Conservation (phyloP, 2,888 invertebrate species). For the Corythucha ciliata region DNA sequence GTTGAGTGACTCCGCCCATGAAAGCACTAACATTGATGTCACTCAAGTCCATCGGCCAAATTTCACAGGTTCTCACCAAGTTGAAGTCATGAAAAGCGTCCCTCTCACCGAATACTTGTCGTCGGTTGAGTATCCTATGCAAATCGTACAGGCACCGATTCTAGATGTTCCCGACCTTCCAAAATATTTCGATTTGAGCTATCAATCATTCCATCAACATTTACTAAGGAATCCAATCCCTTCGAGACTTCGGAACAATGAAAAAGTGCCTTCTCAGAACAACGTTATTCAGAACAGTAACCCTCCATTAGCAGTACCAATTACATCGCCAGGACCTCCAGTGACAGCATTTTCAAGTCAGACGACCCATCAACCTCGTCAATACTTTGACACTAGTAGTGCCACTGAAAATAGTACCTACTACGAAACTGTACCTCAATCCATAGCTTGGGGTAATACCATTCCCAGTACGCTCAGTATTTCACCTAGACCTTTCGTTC, state of each 20-base stretch:
- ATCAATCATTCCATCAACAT: conserved; percentile 28
- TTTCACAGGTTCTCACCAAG: conserved; percentile 37
- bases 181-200: conserved; percentile 31
- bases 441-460: conserved; percentile 11
- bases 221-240: too few relatives aligned
- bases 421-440: conserved; percentile 8
- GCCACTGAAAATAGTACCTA: conserved; percentile 8
- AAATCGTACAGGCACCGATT: conserved; percentile 59
- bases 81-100: conserved; percentile 55
- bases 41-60: conserved; percentile 3
- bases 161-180: conserved; percentile 48
- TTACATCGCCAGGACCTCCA: neutral
- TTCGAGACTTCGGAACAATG: too few relatives aligned
- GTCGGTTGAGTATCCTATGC: conserved; percentile 61
- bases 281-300: conserved; percentile 13
- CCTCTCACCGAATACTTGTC: conserved; percentile 59
- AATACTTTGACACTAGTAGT: conserved; percentile 14
- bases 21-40: conserved; percentile 26
- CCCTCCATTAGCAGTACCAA: neutral
- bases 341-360: neutral
- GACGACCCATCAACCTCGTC: conserved; percentile 10
- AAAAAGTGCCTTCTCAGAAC: conserved; percentile 9
- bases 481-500: conserved; percentile 24
- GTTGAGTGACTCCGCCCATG: conserved; percentile 29
- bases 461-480: conserved; percentile 17